A percentile compares a stretch with the other conserved stretches of the same genome.
phyloP scores from a whole-genome alignment of 1,140 invertebrate species.

The Hylyphantes graminicola region DNA sequence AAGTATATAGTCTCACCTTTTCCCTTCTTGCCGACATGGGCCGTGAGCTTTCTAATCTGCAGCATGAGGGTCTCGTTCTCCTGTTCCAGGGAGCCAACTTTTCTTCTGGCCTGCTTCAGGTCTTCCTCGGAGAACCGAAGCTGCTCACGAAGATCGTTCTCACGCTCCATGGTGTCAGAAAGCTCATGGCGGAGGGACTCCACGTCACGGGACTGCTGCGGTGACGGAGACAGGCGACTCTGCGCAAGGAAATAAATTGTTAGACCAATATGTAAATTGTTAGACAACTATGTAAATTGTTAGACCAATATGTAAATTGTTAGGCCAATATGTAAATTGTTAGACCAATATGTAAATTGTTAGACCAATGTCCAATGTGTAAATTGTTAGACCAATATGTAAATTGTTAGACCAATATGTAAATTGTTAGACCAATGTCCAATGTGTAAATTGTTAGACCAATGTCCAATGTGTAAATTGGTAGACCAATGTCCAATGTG shows the following conservation, averaged over 20 bases:
- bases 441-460: too few species aligned
- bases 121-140: slow-evolving; percentile 90
- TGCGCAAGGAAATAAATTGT: neutral
- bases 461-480: too few species aligned
- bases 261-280: too few species aligned
- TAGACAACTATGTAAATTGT: too few species aligned
- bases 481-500: too few species aligned
- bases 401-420: too few species aligned
- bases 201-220: slow-evolving; percentile 63
- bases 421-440: too few species aligned
- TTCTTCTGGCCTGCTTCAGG: slow-evolving; percentile 85
- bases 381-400: too few species aligned
- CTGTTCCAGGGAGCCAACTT: slow-evolving; percentile 87
- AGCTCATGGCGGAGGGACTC: slow-evolving; percentile 84
- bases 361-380: too few species aligned
- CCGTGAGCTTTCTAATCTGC: slow-evolving; percentile 93
- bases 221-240: slow-evolving; percentile 46
- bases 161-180: slow-evolving; percentile 89
- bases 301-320: too few species aligned
- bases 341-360: too few species aligned
- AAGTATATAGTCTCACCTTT: slow-evolving; percentile 16
- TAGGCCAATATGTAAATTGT: too few species aligned
- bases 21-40: slow-evolving; percentile 64
- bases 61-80: slow-evolving; percentile 92
- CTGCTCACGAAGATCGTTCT: slow-evolving; percentile 92